phyloP scores from a whole-genome alignment of 1,140 invertebrate species.

The Microplitis mediator region DNA sequence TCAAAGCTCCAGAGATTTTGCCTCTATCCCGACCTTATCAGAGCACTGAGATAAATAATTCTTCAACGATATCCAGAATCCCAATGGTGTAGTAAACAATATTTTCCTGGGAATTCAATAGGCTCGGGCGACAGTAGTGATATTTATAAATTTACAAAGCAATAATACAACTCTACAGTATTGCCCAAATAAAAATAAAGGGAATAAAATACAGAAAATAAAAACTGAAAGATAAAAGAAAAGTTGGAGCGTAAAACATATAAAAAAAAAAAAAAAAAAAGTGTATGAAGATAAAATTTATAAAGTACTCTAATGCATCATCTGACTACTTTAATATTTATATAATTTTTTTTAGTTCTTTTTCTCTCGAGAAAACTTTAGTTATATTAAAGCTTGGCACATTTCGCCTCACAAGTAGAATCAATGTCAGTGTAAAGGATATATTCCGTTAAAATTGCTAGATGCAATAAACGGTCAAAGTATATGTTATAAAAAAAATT shows the following conservation, averaged over 20 bases:
- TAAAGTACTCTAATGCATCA: neutral
- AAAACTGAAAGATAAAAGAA: neutral
- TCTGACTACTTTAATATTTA: slow-evolving; percentile 4
- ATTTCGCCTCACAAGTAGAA: neutral
- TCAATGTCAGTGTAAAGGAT: neutral
- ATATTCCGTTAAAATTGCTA: slow-evolving; percentile 1
- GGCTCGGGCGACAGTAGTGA: neutral
- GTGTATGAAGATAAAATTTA: too few species aligned
- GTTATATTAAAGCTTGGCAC: neutral
- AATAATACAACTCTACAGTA: neutral
- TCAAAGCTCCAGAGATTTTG: too few species aligned
- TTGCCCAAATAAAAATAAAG: neutral
- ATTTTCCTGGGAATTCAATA: neutral
- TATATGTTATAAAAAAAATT: neutral
- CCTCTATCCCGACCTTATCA: neutral
- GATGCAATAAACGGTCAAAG: neutral
- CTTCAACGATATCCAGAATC: neutral
- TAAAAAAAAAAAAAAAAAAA: too few species aligned
- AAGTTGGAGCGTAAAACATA: neutral
- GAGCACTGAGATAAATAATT: neutral
- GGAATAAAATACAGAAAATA: neutral
- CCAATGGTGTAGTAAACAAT: neutral
- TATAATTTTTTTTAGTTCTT: neutral
- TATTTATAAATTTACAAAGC: neutral
- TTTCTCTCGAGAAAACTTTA: slow-evolving; percentile 8